phyloP scores from a whole-genome alignment of 2,888 invertebrate genomes.

The Caenorhabditis uteleia region DNA sequence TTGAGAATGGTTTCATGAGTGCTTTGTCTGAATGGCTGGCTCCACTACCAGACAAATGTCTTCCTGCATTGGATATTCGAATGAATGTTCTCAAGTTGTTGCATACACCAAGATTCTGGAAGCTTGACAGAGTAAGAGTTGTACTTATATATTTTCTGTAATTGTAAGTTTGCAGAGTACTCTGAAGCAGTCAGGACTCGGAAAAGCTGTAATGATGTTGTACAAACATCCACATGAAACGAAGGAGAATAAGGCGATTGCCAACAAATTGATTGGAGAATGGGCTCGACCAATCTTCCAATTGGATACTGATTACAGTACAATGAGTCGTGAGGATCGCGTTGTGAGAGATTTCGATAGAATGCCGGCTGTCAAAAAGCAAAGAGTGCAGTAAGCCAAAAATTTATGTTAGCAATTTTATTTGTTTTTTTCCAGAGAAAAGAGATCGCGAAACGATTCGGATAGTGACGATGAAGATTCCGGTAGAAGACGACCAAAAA shows the following conservation, averaged over 20 bases:
- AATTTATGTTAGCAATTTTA: not conserved
- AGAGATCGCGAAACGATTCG: slow-evolving; percentile 2
- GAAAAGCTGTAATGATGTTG: slow-evolving; percentile 98
- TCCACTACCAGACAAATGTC: slow-evolving; percentile 93
- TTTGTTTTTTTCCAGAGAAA: not conserved
- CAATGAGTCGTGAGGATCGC: slow-evolving; percentile 89
- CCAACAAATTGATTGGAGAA: slow-evolving; percentile 74
- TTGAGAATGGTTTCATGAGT: slow-evolving; percentile 83
- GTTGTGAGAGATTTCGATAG: slow-evolving; percentile 89
- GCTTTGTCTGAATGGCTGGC: slow-evolving; percentile 88
- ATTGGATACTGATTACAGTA: slow-evolving; percentile 86
- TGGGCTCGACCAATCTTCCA: slow-evolving; percentile 94
- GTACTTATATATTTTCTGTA: not conserved
- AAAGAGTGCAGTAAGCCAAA: slow-evolving; percentile 50
- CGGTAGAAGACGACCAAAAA: slow-evolving; percentile 6
- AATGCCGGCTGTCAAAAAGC: slow-evolving; percentile 75
- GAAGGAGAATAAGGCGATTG: slow-evolving; percentile 72
- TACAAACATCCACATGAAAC: slow-evolving; percentile 98
- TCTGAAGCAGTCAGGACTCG: slow-evolving; percentile 93
- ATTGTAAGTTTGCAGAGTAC: slow-evolving; percentile 75
- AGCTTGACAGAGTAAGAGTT: slow-evolving; percentile 21
- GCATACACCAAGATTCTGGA: slow-evolving; percentile 47
- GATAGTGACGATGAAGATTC: slow-evolving; percentile 10
- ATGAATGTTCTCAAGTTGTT: slow-evolving; percentile 80
- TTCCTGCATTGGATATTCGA: slow-evolving; percentile 91